phyloP scores from a whole-genome alignment of 1,140 invertebrate species.

The Propsilocerus akamusi region DNA sequence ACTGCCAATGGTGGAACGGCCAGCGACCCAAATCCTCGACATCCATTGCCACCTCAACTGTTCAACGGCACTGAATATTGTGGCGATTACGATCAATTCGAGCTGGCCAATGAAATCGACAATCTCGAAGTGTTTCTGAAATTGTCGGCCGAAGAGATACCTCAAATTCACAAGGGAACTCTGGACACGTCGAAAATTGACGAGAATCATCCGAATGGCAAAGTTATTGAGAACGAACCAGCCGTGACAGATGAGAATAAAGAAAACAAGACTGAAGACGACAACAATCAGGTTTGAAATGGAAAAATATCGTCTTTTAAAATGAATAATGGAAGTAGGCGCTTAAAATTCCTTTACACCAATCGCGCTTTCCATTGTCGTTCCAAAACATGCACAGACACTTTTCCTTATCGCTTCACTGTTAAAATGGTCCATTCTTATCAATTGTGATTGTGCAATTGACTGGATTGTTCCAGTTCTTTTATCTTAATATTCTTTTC shows the following conservation, averaged over 20 bases:
- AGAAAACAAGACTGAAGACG: constrained; percentile 14
- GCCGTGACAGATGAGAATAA: constrained; percentile 21
- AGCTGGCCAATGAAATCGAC: constrained; percentile 79
- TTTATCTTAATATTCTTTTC: too few species aligned
- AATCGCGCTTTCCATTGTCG: too few species aligned
- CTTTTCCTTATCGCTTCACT: too few species aligned
- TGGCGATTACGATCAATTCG: constrained; percentile 86
- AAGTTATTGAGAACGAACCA: constrained; percentile 18
- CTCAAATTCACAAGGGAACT: constrained; percentile 25
- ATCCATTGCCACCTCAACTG: constrained; percentile 76
- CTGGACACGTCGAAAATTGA: constrained; percentile 23
- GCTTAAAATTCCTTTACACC: too few species aligned
- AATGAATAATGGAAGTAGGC: too few species aligned
- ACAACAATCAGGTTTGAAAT: constrained; percentile 7
- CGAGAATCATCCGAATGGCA: constrained; percentile 20
- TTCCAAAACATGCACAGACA: too few species aligned
- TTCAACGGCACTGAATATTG: constrained; percentile 87
- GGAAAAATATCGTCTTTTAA: too few species aligned
- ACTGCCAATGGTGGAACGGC: constrained; percentile 53
- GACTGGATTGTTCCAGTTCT: too few species aligned
- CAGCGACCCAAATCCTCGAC: constrained; percentile 31
- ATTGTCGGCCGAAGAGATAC: constrained; percentile 31
- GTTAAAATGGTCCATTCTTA: too few species aligned
- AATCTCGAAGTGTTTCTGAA: constrained; percentile 70
- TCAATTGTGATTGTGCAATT: too few species aligned